Evolutionary conservation across 1,140 invertebrate species (phyloP).

Genomic region (Chrysomallon squamiferum): DNA sequence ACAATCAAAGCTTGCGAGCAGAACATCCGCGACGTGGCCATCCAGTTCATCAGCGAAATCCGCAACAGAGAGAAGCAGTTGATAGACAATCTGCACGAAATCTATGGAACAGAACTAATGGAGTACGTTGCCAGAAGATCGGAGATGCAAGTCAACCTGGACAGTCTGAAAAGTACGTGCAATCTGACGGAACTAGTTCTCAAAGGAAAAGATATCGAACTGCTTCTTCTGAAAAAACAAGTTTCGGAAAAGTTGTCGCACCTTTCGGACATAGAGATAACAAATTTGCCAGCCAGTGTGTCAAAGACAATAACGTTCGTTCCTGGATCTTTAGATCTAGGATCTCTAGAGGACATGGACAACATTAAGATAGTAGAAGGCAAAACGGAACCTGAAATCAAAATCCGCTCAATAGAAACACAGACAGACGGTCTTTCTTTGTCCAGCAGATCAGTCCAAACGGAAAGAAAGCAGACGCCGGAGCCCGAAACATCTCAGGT

Average conservation of each 20-base stretch:
- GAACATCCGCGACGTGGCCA: conserved; percentile 57
- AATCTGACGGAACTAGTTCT: conserved; percentile 62
- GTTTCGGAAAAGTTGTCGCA: conserved; percentile 62
- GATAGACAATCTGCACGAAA: conserved; percentile 60
- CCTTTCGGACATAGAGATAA: conserved; percentile 53
- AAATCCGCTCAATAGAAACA: conserved; percentile 24
- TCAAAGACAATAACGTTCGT: conserved; percentile 55
- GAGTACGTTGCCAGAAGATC: conserved; percentile 55
- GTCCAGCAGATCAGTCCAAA: background rate
- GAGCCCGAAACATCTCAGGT: conserved; percentile 11
- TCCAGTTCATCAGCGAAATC: conserved; percentile 60
- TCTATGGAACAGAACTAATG: conserved; percentile 62
- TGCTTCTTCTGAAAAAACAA: conserved; percentile 63
- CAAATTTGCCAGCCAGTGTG: conserved; percentile 54
- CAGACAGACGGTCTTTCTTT: conserved; percentile 33
- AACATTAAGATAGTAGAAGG: conserved; percentile 3
- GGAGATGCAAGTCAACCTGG: conserved; percentile 59
- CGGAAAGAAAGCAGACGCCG: conserved; percentile 1
- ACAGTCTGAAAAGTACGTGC: conserved; percentile 63
- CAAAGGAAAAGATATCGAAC: conserved; percentile 64
- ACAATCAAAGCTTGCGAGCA: conserved; percentile 60
- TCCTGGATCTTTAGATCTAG: conserved; percentile 57
- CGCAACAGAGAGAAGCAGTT: conserved; percentile 58
- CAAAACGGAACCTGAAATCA: background rate
- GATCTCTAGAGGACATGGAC: conserved; percentile 53